Base-by-base conservation (phyloP, 1,140 invertebrate species). In the Drosophila rufa region DNA sequence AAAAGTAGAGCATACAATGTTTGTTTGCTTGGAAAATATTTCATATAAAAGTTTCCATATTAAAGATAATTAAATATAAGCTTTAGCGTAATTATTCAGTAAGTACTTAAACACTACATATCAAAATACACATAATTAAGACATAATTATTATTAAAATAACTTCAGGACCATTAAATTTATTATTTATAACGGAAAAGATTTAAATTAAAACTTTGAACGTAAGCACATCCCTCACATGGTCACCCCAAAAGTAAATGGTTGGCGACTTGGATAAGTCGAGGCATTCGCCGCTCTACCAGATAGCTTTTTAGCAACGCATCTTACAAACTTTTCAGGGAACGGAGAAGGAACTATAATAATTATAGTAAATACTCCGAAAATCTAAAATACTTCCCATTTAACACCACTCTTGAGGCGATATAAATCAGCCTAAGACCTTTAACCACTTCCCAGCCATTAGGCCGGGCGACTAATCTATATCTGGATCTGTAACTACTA, bases 391-490 rank as follows among this genome's bases (percentile, higher is more conserved):
- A 36, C 11, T 8, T 42, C 9, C 11, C 19, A 4, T 2, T 22
- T 6, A 43, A 36, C 19, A 36, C 1, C n/a, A 36, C 15, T 45
- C 3, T 12, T 46, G 0, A 15, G 2, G 5, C 19, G 30, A 67
- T 38, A 19, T 59, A 33, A 59, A 65, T 65, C 55, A 65, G 17
- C 17, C 38, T 5, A 36, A 11, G 36, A 38, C 58, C 42, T 64
- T 15, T 46, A 30, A 40, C 14, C 36, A 45, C 46, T 70, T 68
- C 67, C 64, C 48, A 36, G 15, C 45, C 69, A 76, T 66, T 76
- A 43, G 30, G 30, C 71, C 71, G 45, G 22, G 9, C 33, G 73
- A 61, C 53, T 38, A 61, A 69, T 78, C 50, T 78, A 60, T 62
- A 66, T 76, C 47, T 45, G 51, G 38, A 38, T 59, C 40, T 43